These are phyloP conservation scores for Marmota monax DNA, from an alignment of 2,113 vertebrate genomes.

Conservation along the genomic window DNA sequence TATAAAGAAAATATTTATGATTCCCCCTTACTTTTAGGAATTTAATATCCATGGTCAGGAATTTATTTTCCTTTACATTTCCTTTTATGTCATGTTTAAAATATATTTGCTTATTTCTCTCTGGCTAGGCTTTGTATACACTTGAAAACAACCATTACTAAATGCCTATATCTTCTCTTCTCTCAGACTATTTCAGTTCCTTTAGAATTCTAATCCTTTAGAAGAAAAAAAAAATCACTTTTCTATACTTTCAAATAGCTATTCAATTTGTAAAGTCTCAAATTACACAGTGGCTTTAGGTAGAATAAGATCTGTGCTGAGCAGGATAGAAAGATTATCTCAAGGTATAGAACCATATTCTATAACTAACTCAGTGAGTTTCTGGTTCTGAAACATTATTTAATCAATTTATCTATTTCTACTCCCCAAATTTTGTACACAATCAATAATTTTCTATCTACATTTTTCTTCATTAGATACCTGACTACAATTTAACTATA, in stretches of 20 bases:
- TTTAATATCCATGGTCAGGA: not conserved
- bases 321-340: slow-evolving; percentile 55
- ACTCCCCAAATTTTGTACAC: not conserved
- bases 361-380: slow-evolving; percentile 15
- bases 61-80: slow-evolving; percentile 35
- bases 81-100: slow-evolving; percentile 30
- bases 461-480: slow-evolving; percentile 23
- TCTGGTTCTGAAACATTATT: slow-evolving; percentile 63
- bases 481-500: not conserved
- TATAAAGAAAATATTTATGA: slow-evolving; percentile 14
- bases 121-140: not conserved
- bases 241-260: slow-evolving; percentile 27
- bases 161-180: not conserved
- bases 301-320: slow-evolving; percentile 12
- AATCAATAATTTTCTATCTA: slow-evolving; percentile 40
- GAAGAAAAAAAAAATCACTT: not conserved
- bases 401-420: slow-evolving; percentile 8
- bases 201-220: slow-evolving; percentile 35
- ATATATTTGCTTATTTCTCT: not conserved
- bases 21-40: slow-evolving; percentile 16
- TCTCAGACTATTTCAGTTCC: slow-evolving; percentile 1
- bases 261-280: slow-evolving; percentile 45
- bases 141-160: slow-evolving; percentile 39
- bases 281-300: slow-evolving; percentile 46
- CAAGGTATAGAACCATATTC: not conserved